phyloP scores from a whole-genome alignment of 2,113 vertebrate species.

The Himantopus leucocephalus region DNA sequence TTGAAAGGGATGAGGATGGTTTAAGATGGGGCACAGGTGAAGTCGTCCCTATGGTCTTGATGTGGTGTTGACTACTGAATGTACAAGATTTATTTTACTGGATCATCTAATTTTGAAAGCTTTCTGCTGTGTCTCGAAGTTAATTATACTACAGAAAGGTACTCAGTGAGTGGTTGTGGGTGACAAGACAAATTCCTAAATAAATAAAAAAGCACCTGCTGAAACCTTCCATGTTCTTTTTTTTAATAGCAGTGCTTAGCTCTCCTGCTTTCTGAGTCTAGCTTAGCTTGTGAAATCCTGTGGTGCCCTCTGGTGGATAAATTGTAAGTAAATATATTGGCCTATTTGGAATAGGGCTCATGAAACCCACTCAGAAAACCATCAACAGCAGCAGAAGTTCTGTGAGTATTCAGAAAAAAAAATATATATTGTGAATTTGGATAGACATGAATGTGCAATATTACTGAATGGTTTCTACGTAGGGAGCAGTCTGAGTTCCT shows the following conservation, averaged over 20 bases:
- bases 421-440: neutral
- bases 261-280: too few species aligned
- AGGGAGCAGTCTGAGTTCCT: neutral
- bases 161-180: neutral
- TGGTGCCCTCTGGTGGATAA: constrained; percentile 56
- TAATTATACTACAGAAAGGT: neutral
- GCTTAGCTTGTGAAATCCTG: constrained; percentile 8
- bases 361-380: neutral
- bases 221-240: neutral
- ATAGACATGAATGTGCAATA: neutral
- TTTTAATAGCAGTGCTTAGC: neutral
- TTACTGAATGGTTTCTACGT: neutral
- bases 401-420: neutral
- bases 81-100: neutral
- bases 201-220: neutral
- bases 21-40: neutral
- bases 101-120: neutral
- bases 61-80: neutral
- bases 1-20: neutral
- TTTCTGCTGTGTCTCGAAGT: neutral
- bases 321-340: neutral
- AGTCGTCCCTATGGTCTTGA: neutral
- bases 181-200: neutral
- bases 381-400: neutral
- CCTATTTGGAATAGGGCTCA: neutral